Evolutionary conservation across 2,888 invertebrate genomes (phyloP).

Genomic region (Lepidochrysops patricia): DNA sequence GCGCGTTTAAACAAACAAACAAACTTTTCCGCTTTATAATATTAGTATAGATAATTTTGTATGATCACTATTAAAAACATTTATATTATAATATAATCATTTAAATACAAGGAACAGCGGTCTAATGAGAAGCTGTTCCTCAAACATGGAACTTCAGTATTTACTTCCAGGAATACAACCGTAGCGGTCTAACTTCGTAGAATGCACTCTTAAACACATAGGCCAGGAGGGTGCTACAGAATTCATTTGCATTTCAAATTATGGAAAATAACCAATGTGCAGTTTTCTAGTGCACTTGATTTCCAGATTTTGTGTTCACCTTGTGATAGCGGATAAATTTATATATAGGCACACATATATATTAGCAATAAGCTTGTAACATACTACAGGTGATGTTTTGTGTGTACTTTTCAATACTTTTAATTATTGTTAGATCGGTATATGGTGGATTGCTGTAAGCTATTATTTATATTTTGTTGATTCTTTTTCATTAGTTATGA

Average conservation of each 20-base stretch:
- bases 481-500: neutral
- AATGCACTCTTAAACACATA: slow-evolving; percentile 5
- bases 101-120: too few relatives aligned
- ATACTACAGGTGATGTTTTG: too few relatives aligned
- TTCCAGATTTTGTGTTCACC: neutral
- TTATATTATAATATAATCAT: neutral
- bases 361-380: too few relatives aligned
- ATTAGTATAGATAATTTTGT: too few relatives aligned
- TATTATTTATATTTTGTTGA: too few relatives aligned
- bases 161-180: neutral
- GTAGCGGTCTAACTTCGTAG: neutral
- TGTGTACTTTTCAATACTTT: too few relatives aligned
- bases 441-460: too few relatives aligned
- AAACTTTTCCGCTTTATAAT: too few relatives aligned
- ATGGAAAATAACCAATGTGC: slow-evolving; percentile 12
- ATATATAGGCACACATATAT: too few relatives aligned
- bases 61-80: too few relatives aligned
- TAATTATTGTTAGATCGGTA: too few relatives aligned
- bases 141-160: neutral
- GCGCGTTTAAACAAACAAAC: too few relatives aligned
- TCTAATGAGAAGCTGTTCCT: neutral
- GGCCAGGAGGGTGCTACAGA: slow-evolving; percentile 2
- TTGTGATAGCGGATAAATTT: neutral
- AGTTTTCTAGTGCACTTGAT: slow-evolving; percentile 1
- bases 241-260: slow-evolving; percentile 10